Evolutionary conservation across 37 sponge, comb jelly and placozoan species (phyloP).

Genomic region (Hormiphora californensis): DNA sequence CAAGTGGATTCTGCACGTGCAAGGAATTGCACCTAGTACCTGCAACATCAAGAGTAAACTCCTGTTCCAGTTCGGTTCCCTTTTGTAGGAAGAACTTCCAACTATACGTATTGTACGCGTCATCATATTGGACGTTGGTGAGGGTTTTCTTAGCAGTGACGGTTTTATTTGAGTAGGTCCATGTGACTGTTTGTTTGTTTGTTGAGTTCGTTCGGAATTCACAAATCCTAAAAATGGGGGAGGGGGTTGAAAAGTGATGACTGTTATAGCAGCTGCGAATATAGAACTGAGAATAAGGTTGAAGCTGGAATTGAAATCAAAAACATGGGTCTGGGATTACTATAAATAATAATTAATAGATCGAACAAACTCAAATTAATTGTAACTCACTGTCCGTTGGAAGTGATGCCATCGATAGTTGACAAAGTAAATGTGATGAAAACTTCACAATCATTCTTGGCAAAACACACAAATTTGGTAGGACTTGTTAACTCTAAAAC

Average conservation of each 20-base stretch:
- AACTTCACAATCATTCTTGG: background rate
- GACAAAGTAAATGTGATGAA: background rate
- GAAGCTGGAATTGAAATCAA: no score
- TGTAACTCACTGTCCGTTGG: background rate
- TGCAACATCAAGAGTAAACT: background rate
- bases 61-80: background rate
- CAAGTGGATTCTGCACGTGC: no score
- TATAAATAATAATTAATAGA: no score
- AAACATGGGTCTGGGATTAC: no score
- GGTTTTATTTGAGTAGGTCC: background rate
- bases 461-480: background rate
- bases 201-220: background rate
- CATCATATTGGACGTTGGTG: background rate
- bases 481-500: background rate
- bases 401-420: constrained; percentile 1
- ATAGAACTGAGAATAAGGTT: no score
- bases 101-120: background rate
- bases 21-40: no score
- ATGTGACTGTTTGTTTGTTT: background rate
- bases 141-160: background rate
- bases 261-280: no score
- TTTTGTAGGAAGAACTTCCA: background rate
- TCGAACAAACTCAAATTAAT: no score
- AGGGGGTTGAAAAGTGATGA: no score
- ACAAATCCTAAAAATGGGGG: background rate